Base-by-base conservation (phyloP, 2,888 invertebrate species). In the Melanotus villosus region DNA sequence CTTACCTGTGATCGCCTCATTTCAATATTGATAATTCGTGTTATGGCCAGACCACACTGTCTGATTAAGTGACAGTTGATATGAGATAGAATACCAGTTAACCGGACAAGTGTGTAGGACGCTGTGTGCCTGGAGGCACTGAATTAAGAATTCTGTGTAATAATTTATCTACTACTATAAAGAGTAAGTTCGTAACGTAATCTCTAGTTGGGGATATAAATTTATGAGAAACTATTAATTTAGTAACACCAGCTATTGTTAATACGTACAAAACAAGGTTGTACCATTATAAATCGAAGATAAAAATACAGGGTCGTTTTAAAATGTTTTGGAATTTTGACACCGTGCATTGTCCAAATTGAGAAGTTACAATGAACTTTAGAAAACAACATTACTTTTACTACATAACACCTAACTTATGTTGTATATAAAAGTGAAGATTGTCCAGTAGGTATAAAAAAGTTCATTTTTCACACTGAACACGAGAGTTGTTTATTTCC, bases 21-120 rank as follows among this genome's bases (percentile, higher is more conserved):
- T 81, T 81, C 79, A 81, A 82, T 81, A 82, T 82, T 80, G 80
- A 81, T 81, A 81, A 81, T 77, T 77, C 78, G 77, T 80, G 81
- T 81, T 78, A 80, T 77, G 78, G 72, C 69, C 72, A 76, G 81
- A 81, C 81, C 81, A 81, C 81, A 81, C 81, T 73, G 78, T 73
- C 63, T 77, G 78, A 80, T 80, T 78, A 80, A 78, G 78, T 81
- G 80, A 80, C 82, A 81, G 80, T 76, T 80, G 80, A 81, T 81
- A 79, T 78, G 76, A 80, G 78, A 80, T 79, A 78, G 78, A 79
- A 80, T 78, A 78, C 79, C 75, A 73, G 76, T 73, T 75, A 73
- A 73, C 74, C 74, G 77, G 78, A 79, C 79, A 72, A 72, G 67
- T 67, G 65, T 59, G 72, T 72, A 60, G 68, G 70, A 62, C 56